A percentile compares a stretch with the other conserved stretches of the same genome.
phyloP scores from a whole-genome alignment of 2,797 vertebrate species.

The Vireo griseus region DNA sequence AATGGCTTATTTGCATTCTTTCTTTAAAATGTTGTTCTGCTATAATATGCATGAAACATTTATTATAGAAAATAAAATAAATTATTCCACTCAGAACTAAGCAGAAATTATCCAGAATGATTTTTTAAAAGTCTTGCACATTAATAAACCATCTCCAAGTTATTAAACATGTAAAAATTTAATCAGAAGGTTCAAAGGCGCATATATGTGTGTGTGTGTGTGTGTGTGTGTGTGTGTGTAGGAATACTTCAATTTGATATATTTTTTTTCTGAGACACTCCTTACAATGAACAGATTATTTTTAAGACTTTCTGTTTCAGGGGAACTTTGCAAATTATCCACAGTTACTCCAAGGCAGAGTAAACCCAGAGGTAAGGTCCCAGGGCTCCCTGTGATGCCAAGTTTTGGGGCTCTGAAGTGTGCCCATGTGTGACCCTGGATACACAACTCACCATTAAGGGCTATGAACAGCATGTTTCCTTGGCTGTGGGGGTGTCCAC shows the following conservation, averaged over 20 bases:
- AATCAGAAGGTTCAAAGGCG: neutral
- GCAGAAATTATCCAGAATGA: neutral
- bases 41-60: neutral
- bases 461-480: rapidly evolving
- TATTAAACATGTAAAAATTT: neutral
- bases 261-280: neutral
- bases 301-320: neutral
- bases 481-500: neutral
- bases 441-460: neutral
- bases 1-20: neutral
- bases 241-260: neutral
- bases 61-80: neutral
- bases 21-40: neutral
- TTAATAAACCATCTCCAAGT: neutral
- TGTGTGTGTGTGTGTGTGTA: neutral
- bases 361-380: neutral
- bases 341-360: neutral
- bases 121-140: neutral
- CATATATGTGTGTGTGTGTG: rapidly evolving
- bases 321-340: neutral
- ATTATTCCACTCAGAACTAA: neutral
- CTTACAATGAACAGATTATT: neutral
- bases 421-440: rapidly evolving
- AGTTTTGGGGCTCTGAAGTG: neutral
- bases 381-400: neutral